Evolutionary conservation across 2,888 invertebrate genomes (phyloP).

Genomic region (Pristionchus arcanus): DNA sequence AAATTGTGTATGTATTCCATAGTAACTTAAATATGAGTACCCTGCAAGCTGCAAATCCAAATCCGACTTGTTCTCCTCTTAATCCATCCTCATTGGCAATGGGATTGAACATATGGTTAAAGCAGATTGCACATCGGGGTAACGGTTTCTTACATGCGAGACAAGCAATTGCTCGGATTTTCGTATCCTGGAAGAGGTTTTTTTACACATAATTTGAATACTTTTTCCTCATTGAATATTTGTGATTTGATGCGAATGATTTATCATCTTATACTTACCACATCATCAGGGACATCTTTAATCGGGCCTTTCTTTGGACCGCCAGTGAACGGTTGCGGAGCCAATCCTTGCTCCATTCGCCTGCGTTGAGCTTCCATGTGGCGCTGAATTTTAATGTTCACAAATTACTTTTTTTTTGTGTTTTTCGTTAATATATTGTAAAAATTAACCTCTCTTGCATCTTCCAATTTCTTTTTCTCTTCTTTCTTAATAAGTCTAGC

Average conservation of each 20-base stretch:
- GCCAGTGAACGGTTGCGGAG: slow-evolving; percentile 39
- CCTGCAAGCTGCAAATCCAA: slow-evolving; percentile 51
- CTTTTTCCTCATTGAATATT: background rate
- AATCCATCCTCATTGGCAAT: slow-evolving; percentile 30
- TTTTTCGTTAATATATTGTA: background rate
- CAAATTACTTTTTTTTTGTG: background rate
- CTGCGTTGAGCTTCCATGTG: slow-evolving; percentile 42
- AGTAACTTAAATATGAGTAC: background rate
- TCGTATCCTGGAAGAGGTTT: background rate
- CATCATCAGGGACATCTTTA: slow-evolving; percentile 24
- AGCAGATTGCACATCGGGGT: slow-evolving; percentile 53
- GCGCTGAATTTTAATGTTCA: background rate
- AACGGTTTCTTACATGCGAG: slow-evolving; percentile 40
- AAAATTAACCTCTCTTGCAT: slow-evolving; percentile 31
- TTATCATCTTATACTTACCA: slow-evolving; percentile 18
- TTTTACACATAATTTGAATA: background rate
- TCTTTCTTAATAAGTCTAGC: slow-evolving; percentile 27
- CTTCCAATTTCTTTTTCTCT: slow-evolving; percentile 33
- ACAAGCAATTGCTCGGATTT: slow-evolving; percentile 48
- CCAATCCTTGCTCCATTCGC: slow-evolving; percentile 39
- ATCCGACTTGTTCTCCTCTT: slow-evolving; percentile 47
- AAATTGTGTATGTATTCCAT: too few relatives aligned
- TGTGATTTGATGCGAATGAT: too few relatives aligned
- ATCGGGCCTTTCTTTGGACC: background rate
- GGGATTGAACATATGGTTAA: slow-evolving; percentile 44